Base-by-base conservation (phyloP, 2,113 vertebrate species). In the Calidris pugnax region DNA sequence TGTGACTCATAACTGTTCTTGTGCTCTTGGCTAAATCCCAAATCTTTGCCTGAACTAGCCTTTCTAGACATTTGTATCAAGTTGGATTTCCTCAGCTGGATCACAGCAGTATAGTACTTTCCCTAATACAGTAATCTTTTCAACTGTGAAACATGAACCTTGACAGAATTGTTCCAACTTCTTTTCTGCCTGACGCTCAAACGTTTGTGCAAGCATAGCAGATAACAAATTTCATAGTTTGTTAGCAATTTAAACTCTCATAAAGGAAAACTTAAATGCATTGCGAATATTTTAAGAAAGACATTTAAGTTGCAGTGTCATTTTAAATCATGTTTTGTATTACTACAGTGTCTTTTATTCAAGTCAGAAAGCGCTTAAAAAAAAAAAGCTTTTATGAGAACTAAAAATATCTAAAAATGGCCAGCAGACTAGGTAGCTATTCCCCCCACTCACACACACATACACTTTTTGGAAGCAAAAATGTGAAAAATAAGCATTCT, bases 81-180 rank as follows among this genome's bases (percentile, higher is more conserved):
- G 97, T 95, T 97, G 97, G 89, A 97, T 96, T 96, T 97, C 87
- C 94, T 96, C 96, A 69, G 94, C 95, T 86, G 96, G 85, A 93
- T 96, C 90, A 53, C 72, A 59, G 90, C 35, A 7, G 51, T 62
- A n/a, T 75, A 71, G 93, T 96, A 95, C 97, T 98, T 98, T 98
- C 95, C 98, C 98, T 98, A 98, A 98, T 98, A 98, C 97, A 98
- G 98, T 97, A 75, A 98, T 98, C 96, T 96, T 98, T 94, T 94
- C 75, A 68, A 24, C 82, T 93, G 76, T 93, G 94, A 93, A 95
- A 95, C 30, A 17, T 88, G 94, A 88, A 93, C 94, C 82, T 75
- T 64, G 28, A 92, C 94, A 91, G 87, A n/a, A 88, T 81, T 5
- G 0, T 71, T 91, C 93, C 93, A 75, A 14, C 76, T 85, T 71